A percentile compares a stretch with the other conserved stretches of the same genome.
Conservation (phyloP, 1,140 invertebrate genomes). For the Formica exsecta region DNA sequence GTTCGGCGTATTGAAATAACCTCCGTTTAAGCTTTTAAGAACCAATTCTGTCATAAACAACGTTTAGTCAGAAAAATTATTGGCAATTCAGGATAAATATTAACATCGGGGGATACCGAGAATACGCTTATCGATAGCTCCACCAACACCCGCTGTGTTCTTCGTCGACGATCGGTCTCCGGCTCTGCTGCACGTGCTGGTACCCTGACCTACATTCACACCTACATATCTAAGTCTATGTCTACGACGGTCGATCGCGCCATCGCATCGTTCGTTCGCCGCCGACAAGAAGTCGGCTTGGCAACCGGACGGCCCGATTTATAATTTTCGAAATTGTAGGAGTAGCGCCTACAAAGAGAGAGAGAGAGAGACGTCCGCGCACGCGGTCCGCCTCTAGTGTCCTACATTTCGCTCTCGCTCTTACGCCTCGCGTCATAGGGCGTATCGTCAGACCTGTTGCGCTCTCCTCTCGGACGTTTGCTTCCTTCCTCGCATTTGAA, state of each 20-base stretch:
- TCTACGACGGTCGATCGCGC: conserved; percentile 75
- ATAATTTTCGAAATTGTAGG: conserved; percentile 73
- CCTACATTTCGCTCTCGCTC: conserved; percentile 58
- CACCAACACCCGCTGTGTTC: conserved; percentile 44
- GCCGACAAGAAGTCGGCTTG: conserved; percentile 67
- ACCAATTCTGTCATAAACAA: neutral
- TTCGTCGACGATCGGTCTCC: conserved; percentile 27
- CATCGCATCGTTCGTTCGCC: conserved; percentile 58
- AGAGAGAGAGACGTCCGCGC: neutral
- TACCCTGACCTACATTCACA: conserved; percentile 83
- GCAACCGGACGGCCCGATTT: conserved; percentile 72
- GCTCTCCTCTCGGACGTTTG: conserved; percentile 31
- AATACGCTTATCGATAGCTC: neutral
- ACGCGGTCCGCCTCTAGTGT: conserved; percentile 31
- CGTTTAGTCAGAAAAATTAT: neutral
- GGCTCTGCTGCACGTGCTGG: conserved; percentile 70
- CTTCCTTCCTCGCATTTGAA: conserved; percentile 24
- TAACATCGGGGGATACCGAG: neutral
- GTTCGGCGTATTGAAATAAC: conserved; percentile 7
- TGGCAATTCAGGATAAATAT: neutral
- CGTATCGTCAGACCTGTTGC: conserved; percentile 69
- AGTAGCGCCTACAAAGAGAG: neutral
- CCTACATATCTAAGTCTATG: conserved; percentile 72
- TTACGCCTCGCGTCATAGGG: conserved; percentile 28
- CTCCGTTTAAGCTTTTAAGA: neutral